Evolutionary conservation across 1,140 invertebrate species (phyloP), one percentile per base, ranked within the genome.

Genomic region (Thaumetopoea pityocampa): DNA sequence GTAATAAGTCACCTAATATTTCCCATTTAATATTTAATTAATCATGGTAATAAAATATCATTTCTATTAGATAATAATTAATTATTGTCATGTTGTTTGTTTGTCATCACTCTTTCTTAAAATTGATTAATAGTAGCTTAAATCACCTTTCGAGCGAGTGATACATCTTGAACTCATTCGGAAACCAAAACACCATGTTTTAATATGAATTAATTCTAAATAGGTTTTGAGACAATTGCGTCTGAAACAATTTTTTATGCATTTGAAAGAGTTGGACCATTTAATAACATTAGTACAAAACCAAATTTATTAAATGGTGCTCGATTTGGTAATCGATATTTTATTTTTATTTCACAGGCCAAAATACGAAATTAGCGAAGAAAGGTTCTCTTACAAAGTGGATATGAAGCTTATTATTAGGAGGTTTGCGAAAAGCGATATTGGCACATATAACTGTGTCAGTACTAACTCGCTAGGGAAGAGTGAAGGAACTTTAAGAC

Each of bases 391-490:
- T 27, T 94, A 94, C 83, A 93, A 91, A 61, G 91, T 93, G 22
- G 89, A 89, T 53, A 94, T 96, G 90, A 89, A 89, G 85, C 85
- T 96, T 38, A 85, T 90, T 37, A 94, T 97, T 57, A 88, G 89
- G 58, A 87, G 89, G 55, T 93, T 96, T 70, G 88, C 89, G 2
- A 72, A 88, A 40, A 83, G 88, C 9, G 95, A 96, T 77, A 91
- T 93, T 53, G 94, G 94, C 14, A 92, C 91, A 45, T 96, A 96
- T 86, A 93, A 92, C 67, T 96, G 94, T 71, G 91, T 96, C 35
- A 93, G 94, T 26, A 94, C 93, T 44, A 96, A 96, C 81, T 93
- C 92, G 7, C 85, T 96, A 24, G 94, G 94, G 32, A 90, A 88
- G 67, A 93, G 93, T 19, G 92, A 94, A 72, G 92, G 92, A 38